Conservation (phyloP, 2,797 vertebrate genomes). For the Pseudocheirus occidentalis region DNA sequence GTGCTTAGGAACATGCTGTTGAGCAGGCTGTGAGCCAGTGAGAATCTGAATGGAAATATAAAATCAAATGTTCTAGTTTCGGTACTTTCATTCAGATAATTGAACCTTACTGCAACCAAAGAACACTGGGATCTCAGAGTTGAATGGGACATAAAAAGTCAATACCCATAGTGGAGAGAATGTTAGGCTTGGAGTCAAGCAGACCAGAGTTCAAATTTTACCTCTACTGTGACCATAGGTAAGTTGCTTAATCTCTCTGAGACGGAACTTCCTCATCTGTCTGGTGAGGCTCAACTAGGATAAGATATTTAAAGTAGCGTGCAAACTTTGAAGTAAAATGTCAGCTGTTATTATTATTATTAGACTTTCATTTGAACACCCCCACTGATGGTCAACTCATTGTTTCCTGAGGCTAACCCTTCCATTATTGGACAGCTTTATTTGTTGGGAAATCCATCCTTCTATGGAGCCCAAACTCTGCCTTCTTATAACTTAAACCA, state of each 20-base stretch:
- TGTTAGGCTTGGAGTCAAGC: neutral
- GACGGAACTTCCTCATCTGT: constrained; percentile 40
- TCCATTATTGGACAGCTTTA: neutral
- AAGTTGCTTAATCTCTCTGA: constrained; percentile 53
- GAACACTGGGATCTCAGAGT: neutral
- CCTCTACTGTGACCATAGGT: neutral
- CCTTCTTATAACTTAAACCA: neutral
- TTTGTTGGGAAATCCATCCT: neutral
- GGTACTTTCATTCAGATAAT: neutral
- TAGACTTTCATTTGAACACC: neutral
- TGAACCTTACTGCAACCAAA: neutral
- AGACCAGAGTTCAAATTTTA: neutral
- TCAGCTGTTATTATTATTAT: neutral
- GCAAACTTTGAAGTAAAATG: neutral
- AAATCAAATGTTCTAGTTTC: neutral
- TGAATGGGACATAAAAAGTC: neutral
- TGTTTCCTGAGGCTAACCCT: neutral
- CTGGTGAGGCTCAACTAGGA: neutral
- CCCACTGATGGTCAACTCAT: neutral
- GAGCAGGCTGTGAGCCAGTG: too few relatives aligned
- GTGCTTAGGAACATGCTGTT: neutral
- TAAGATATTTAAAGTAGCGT: neutral
- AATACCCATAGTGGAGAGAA: neutral
- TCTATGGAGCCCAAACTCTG: neutral
- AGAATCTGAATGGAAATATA: neutral